Evolutionary conservation across 1,140 invertebrate genomes (phyloP), one percentile per base, ranked within the genome.

Genomic region (Ceratoteleas bidentatus): DNA sequence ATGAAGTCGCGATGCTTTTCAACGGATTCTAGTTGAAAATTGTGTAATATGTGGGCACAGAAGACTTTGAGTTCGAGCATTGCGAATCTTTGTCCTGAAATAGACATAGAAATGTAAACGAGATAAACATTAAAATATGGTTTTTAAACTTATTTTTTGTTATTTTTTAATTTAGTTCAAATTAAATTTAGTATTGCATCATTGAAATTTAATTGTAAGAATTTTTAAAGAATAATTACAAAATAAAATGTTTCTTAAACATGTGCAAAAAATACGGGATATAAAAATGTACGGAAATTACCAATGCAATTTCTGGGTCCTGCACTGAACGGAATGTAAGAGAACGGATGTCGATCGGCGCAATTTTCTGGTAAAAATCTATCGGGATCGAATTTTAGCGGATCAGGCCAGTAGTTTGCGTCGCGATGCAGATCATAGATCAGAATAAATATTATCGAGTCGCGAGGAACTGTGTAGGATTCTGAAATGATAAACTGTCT

Each of bases 11-110:
- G 60, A 3, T 79, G 36, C 3, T 88, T 85, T 8, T 90, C 89
- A 0, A 92, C 87, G 0, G 92, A 75, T 38, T 88, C 87, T 0
- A 93, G 81, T 78, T 91, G 87, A 82, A 94, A 97, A 79, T 94
- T 91, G 4, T 94, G 92, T 13, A 97, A 85, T 0, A 97, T 88
- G 62, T 92, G 92, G 0, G 94, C 92, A 16, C 96, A 81, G 0
- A 95, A 90, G 0, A 93, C 92, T 88, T 97, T 97, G 77, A 95
- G 90, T 90, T 97, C 96, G 84, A 96, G 87, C 89, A 95, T 90
- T 0, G 96, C 96, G 90, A 96, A 97, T 85, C 94, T 95, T 90
- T 96, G 95, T 68, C 95, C 95, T 92, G 88, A 15, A 65, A 34
- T 38, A n/a, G n/a, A n/a, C n/a, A n/a, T n/a, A n/a, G n/a, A n/a